Percentiles rank a stretch among this genome's conserved stretches.
Conservation (phyloP, 1,140 invertebrate genomes). For the Meloidogyne hapla region DNA sequence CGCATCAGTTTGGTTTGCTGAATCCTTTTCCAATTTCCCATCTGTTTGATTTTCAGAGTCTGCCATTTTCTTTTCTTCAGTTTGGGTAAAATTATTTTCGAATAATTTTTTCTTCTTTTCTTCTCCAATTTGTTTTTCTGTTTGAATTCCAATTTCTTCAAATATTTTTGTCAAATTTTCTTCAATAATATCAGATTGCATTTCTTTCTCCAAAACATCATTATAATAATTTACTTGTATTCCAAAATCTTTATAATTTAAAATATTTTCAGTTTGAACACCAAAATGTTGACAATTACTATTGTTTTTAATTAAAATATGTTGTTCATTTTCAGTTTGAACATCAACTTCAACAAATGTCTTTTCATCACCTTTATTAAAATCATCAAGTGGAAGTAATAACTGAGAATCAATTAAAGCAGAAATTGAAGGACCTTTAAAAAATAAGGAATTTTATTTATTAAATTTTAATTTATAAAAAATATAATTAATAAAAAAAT, state of each 20-base stretch:
- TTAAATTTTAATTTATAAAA: not conserved
- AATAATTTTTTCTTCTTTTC: not conserved
- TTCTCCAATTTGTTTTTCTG: not conserved
- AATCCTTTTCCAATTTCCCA: not conserved
- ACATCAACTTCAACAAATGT: not conserved
- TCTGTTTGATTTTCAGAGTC: slow-evolving; percentile 4
- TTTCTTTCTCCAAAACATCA: too few species aligned
- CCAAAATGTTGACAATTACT: not conserved
- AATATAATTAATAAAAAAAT: too few species aligned
- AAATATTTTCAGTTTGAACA: not conserved
- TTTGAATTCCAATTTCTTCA: not conserved
- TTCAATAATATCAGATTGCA: too few species aligned
- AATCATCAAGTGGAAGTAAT: not conserved
- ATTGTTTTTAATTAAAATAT: too few species aligned
- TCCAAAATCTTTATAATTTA: not conserved
- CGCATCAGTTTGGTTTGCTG: not conserved
- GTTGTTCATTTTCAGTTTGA: not conserved
- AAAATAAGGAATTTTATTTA: not conserved
- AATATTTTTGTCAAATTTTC: slow-evolving; percentile 7
- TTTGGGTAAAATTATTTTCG: not conserved
- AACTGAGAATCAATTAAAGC: slow-evolving; percentile 5
- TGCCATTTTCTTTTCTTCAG: slow-evolving; percentile 13
- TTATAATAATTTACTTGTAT: not conserved
- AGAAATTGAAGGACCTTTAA: not conserved
- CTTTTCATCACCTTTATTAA: not conserved